Conservation (phyloP, 2,888 invertebrate genomes). For the Aethes cnicana region DNA sequence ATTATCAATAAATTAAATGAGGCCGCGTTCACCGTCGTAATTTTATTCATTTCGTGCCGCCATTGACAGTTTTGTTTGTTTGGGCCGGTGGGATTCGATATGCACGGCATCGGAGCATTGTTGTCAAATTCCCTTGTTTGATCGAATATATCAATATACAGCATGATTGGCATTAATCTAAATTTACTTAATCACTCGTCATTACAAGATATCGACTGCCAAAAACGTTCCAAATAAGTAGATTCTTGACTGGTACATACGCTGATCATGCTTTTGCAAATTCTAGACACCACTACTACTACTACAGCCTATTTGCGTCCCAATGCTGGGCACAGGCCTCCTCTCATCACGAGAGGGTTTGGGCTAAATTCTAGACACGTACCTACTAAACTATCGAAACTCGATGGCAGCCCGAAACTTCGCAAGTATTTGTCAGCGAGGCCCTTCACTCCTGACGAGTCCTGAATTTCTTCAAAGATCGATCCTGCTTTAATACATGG, state of each 20-base stretch:
- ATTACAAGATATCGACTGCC: no score
- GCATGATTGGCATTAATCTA: not conserved
- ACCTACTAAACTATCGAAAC: constrained; percentile 40
- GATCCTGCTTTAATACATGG: no score
- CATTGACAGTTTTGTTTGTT: constrained; percentile 18
- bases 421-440: constrained; percentile 36
- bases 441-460: not conserved
- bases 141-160: not conserved
- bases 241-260: constrained; percentile 50
- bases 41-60: constrained; percentile 17
- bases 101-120: constrained; percentile 1
- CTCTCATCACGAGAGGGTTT: no score
- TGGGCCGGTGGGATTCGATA: constrained; percentile 17
- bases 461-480: no score
- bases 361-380: constrained; percentile 46
- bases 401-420: constrained; percentile 38
- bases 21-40: not conserved
- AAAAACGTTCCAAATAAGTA: constrained; percentile 56
- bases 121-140: not conserved
- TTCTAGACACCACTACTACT: constrained; percentile 42
- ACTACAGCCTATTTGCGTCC: no score
- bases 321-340: no score
- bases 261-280: constrained; percentile 30
- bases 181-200: no score
- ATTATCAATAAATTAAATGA: constrained; percentile 11